Evolutionary conservation across 2,113 vertebrate genomes (phyloP), one percentile per base, ranked within the genome.

Genomic region (Chloebia gouldiae): DNA sequence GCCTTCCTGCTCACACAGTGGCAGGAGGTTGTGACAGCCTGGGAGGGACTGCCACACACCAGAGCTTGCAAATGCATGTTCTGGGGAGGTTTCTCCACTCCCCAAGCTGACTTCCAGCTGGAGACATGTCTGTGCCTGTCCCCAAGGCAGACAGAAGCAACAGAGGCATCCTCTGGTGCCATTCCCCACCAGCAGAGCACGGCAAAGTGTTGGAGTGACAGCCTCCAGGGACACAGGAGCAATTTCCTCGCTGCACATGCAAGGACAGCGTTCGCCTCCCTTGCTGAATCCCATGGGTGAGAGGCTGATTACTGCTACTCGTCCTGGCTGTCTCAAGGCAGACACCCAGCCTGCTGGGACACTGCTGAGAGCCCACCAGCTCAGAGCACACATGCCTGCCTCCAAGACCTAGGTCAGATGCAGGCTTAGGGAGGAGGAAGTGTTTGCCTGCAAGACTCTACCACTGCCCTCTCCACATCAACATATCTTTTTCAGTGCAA

Each of bases 331-430:
- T 81, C 64, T 50, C 25, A 44, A 40, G 64, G 57, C 40, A 90
- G 86, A n/a, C 50, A 77, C 28, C 8, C 47, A 70, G 50, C 45
- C 76, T 50, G 37, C 66, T 45, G 70, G 22, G 14, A 22, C 49
- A 45, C 63, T 50, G 40, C 27, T 73, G 75, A 77, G 68, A 70
- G 42, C 30, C 51, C n/a, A 15, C 40, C 45, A 70, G 72, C 39
- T 78, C 56, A 27, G 0, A 4, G 60, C 80, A 39, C 1, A 0
- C 23, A 8, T 0, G 1, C 23, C 49, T 4, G 2, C 16, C 49
- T 31, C 42, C 42, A 18, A 72, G 12, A 39, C 35, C 45, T 35
- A 16, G 13, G 70, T 42, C 61, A 89, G 72, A 63, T 1, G 5
- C 10, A 37, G n/a, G n/a, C 37, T 49, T 28, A n/a, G 56, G 30